Evolutionary conservation across 2,888 invertebrate genomes (phyloP).

Genomic region (Orgyia antiqua): DNA sequence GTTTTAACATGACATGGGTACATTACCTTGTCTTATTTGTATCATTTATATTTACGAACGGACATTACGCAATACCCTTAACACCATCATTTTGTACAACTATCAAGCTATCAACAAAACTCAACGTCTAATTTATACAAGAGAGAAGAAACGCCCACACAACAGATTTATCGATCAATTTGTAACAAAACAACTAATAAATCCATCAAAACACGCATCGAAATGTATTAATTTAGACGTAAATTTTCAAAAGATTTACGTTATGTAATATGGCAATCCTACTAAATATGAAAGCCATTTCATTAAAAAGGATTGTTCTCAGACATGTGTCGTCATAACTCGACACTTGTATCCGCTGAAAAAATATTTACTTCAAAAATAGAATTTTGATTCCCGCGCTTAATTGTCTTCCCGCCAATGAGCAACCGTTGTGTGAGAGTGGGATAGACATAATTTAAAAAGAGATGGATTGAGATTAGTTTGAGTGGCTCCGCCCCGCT

Average conservation of each 20-base stretch:
- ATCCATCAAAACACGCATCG: conserved; percentile 61
- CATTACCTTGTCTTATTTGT: conserved; percentile 3
- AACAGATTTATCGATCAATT: conserved; percentile 53
- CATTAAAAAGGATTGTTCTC: conserved; percentile 22
- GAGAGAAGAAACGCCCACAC: conserved; percentile 47
- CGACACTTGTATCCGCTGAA: conserved; percentile 51
- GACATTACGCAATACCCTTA: conserved; percentile 10
- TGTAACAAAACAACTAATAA: conserved; percentile 57
- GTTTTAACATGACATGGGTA: no score
- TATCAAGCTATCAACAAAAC: conserved; percentile 39
- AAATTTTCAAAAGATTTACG: conserved; percentile 62
- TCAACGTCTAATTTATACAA: conserved; percentile 23
- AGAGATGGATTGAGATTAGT: conserved; percentile 43
- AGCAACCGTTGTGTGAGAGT: conserved; percentile 53
- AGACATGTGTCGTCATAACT: conserved; percentile 54
- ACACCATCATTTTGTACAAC: conserved; percentile 14
- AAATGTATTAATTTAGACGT: conserved; percentile 62
- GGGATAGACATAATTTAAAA: conserved; percentile 41
- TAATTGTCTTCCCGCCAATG: conserved; percentile 74
- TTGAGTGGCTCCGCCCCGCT: conserved; percentile 75
- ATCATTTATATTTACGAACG: conserved; percentile 5
- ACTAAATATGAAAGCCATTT: conserved; percentile 39
- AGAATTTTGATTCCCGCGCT: conserved; percentile 75
- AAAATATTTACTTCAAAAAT: conserved; percentile 74
- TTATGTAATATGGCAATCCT: conserved; percentile 48